A percentile compares a stretch with the other conserved stretches of the same genome.
These are phyloP conservation scores for Pleuronectes platessa DNA, from an alignment of 2,113 vertebrate species.

Conservation along the genomic window DNA sequence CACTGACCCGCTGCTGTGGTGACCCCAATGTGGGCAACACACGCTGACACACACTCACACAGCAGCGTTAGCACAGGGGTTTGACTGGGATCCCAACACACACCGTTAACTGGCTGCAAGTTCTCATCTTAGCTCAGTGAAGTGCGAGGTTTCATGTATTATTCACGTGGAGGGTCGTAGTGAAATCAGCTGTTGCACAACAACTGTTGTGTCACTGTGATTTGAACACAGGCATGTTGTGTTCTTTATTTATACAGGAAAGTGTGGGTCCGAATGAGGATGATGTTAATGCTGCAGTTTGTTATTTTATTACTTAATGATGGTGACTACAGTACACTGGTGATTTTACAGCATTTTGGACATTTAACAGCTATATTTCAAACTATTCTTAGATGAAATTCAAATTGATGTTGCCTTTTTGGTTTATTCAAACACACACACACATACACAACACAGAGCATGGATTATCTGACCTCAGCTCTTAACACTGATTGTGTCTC, in stretches of 20 bases:
- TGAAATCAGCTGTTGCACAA: conserved; percentile 29
- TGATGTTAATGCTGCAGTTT: background rate
- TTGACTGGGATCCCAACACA: background rate
- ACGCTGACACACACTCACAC: background rate
- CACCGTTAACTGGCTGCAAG: no score
- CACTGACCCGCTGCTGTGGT: conserved; percentile 7
- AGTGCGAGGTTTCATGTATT: background rate
- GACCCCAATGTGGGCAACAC: background rate
- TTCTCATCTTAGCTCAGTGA: no score
- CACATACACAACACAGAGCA: no score
- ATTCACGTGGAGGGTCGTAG: background rate
- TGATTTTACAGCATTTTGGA: no score
- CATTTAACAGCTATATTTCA: no score
- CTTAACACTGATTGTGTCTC: no score
- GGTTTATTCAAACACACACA: no score
- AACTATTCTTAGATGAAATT: no score
- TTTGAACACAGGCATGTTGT: background rate
- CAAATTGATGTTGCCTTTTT: no score
- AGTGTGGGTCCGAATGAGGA: background rate
- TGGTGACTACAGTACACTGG: background rate
- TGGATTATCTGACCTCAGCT: no score
- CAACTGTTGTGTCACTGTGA: background rate
- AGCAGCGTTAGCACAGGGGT: conserved; percentile 15
- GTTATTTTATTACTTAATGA: background rate
- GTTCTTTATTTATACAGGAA: background rate